Evolutionary conservation across 2,888 invertebrate species (phyloP).

Genomic region (Cancer borealis): DNA sequence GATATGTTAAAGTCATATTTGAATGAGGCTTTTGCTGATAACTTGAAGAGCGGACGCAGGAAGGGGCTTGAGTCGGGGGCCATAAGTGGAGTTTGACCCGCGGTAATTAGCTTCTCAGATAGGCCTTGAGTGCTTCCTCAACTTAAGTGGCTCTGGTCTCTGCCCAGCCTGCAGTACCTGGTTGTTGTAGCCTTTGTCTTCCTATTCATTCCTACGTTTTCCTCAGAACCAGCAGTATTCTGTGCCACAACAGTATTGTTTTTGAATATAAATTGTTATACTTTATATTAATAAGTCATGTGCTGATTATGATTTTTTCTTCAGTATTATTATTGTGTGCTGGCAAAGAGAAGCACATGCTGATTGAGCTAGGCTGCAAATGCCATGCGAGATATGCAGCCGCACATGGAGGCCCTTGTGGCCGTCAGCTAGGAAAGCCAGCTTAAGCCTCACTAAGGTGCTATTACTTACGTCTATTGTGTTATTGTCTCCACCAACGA

Average conservation of each 20-base stretch:
- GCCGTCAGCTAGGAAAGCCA: neutral
- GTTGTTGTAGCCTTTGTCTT: neutral
- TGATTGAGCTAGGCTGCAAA: neutral
- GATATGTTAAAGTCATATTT: neutral
- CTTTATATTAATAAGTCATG: neutral
- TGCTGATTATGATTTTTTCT: neutral
- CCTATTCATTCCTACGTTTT: neutral
- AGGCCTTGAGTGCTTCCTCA: neutral
- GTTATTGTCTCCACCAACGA: no score
- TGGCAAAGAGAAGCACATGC: constrained; percentile 20
- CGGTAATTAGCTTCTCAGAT: neutral
- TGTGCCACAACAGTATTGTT: neutral
- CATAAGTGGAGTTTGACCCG: neutral
- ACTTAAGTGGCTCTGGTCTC: neutral
- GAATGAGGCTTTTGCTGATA: neutral
- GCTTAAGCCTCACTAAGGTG: neutral
- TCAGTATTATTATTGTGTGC: neutral
- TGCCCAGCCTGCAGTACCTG: neutral
- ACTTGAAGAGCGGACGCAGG: neutral
- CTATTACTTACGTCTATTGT: neutral
- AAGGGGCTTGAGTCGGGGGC: neutral
- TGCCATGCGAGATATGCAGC: neutral
- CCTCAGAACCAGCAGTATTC: neutral
- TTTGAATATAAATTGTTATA: neutral
- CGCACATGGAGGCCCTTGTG: neutral